Percentiles rank a stretch among this genome's conserved stretches.
Evolutionary conservation across 1,140 invertebrate genomes (phyloP).

Genomic region (Bombyx mori): ASM3026992v2 NC_085129.1:5592501-5593000

Average conservation of each 20-base stretch:
- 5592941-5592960: slow-evolving; percentile 20
- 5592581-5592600: too few relatives aligned
- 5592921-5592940: too few relatives aligned
- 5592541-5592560: too few relatives aligned
- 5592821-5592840: slow-evolving; percentile 4
- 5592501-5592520: too few relatives aligned
- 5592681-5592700: slow-evolving; percentile 18
- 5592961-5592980: slow-evolving; percentile 65
- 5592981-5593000: slow-evolving; percentile 49
- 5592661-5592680: slow-evolving; percentile 10
- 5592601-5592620: background rate
- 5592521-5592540: too few relatives aligned
- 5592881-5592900: background rate
- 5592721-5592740: slow-evolving; percentile 43
- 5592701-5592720: slow-evolving; percentile 24
- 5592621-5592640: slow-evolving; percentile 4
- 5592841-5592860: background rate
- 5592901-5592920: background rate
- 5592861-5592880: background rate
- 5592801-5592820: slow-evolving; percentile 41
- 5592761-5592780: slow-evolving; percentile 50
- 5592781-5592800: slow-evolving; percentile 60
- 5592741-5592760: slow-evolving; percentile 43
- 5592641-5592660: slow-evolving; percentile 13
- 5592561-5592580: too few relatives aligned